Conservation (phyloP, 2,888 invertebrate species). For the Odontocolon sp. region DNA sequence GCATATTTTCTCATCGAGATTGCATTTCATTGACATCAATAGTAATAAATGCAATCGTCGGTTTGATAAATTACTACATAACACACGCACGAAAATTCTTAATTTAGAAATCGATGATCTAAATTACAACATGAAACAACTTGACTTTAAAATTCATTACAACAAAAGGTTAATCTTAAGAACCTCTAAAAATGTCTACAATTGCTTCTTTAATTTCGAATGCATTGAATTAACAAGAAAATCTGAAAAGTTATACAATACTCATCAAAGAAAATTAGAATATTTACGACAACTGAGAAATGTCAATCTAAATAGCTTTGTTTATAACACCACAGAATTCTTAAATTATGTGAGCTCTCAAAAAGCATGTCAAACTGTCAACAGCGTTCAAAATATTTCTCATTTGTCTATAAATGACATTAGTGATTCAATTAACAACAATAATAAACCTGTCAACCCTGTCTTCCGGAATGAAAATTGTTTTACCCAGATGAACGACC, state of each 20-base stretch:
- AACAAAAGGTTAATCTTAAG: background rate
- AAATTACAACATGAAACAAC: background rate
- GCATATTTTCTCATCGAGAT: background rate
- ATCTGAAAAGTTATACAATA: background rate
- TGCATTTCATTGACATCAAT: background rate
- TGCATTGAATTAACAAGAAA: background rate
- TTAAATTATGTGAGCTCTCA: background rate
- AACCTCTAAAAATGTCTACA: background rate
- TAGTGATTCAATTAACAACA: too few species aligned
- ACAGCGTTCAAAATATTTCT: too few species aligned
- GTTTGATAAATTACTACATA: background rate
- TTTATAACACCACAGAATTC: background rate
- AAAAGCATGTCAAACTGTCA: background rate
- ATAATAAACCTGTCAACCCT: too few species aligned
- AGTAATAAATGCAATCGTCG: background rate
- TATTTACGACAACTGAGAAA: background rate
- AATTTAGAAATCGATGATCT: background rate
- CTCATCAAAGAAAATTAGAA: background rate
- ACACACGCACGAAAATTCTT: background rate
- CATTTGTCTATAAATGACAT: too few species aligned
- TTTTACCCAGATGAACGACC: too few species aligned
- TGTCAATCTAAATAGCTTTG: background rate
- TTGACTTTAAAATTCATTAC: too few species aligned
- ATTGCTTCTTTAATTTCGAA: background rate
- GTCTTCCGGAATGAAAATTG: too few species aligned